A percentile compares a stretch with the other conserved stretches of the same genome.
phyloP scores from a whole-genome alignment of 2,113 vertebrate genomes.

The Talpa occidentalis region DNA sequence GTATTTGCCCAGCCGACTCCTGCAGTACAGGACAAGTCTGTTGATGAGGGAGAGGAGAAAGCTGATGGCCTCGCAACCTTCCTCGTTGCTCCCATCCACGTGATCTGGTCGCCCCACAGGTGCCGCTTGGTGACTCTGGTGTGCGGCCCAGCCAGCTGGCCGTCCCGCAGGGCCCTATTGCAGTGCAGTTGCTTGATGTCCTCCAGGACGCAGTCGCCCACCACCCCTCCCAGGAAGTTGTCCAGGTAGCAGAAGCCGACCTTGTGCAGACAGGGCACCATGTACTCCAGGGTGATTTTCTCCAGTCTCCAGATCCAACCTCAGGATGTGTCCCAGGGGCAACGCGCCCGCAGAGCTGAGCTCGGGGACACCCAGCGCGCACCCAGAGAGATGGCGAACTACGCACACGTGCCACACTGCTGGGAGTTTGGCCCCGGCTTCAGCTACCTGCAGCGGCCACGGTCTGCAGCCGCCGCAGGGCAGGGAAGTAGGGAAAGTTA shows the following conservation, averaged over 20 bases:
- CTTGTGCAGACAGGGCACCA: slow-evolving; percentile 91
- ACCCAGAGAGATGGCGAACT: neutral
- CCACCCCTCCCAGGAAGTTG: slow-evolving; percentile 90
- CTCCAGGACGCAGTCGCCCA: slow-evolving; percentile 91
- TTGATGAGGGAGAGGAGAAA: slow-evolving; percentile 93
- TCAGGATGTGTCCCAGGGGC: slow-evolving; percentile 87
- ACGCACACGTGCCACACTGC: neutral
- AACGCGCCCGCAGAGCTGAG: slow-evolving; percentile 77
- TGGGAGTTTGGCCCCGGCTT: slow-evolving; percentile 37
- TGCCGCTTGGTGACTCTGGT: slow-evolving; percentile 89
- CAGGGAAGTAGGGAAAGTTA: slow-evolving; percentile 47
- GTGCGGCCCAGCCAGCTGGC: slow-evolving; percentile 90
- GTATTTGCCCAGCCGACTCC: slow-evolving; percentile 89
- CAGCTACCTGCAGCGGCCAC: slow-evolving; percentile 37
- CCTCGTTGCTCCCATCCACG: slow-evolving; percentile 94
- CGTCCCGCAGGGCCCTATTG: slow-evolving; percentile 89
- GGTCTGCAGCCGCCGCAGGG: neutral
- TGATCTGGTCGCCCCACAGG: slow-evolving; percentile 94
- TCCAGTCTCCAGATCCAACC: slow-evolving; percentile 91
- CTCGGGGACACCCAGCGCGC: slow-evolving; percentile 60
- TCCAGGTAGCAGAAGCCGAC: slow-evolving; percentile 93
- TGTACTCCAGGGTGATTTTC: slow-evolving; percentile 90
- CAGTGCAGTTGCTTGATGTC: slow-evolving; percentile 92
- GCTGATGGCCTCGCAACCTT: slow-evolving; percentile 92
- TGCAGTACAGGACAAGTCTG: slow-evolving; percentile 90